phyloP scores from a whole-genome alignment of 2,888 invertebrate species.

The Mystacides longicornis region DNA sequence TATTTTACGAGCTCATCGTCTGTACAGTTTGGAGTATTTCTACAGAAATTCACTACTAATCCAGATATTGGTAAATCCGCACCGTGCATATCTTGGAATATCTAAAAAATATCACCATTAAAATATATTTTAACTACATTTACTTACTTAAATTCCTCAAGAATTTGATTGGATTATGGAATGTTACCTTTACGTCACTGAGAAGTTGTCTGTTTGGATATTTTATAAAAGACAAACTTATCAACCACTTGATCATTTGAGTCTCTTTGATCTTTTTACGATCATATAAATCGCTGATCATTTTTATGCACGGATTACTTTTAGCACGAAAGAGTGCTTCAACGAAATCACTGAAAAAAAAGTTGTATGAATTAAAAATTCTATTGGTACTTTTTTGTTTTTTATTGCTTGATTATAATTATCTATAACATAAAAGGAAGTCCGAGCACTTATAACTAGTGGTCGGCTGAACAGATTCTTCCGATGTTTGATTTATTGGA shows the following conservation, averaged over 20 bases:
- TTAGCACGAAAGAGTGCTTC: neutral
- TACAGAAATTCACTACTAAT: conserved; percentile 9
- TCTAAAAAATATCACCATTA: conserved; percentile 1
- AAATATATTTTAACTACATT: neutral
- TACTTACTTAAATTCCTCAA: too few species aligned
- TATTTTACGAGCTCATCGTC: neutral
- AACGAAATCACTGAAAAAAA: neutral
- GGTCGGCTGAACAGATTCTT: too few species aligned
- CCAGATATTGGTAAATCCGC: conserved; percentile 1
- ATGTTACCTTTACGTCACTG: conserved; percentile 6
- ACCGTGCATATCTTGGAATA: neutral
- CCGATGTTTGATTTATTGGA: too few species aligned
- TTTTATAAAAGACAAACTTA: conserved; percentile 8
- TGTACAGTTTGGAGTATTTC: conserved; percentile 4
- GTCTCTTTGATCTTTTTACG: neutral
- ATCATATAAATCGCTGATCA: neutral
- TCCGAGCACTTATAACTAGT: too few species aligned
- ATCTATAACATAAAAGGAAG: too few species aligned
- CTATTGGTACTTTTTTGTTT: neutral
- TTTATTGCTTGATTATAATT: too few species aligned
- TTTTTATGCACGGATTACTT: neutral
- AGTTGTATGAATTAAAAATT: neutral
- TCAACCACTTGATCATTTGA: neutral
- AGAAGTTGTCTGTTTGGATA: conserved; percentile 9
- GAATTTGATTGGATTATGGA: too few species aligned